Percentiles rank a stretch among this genome's conserved stretches.
Evolutionary conservation across 2,113 vertebrate species (phyloP).

Genomic region (Rhagologus leucostigma): DNA sequence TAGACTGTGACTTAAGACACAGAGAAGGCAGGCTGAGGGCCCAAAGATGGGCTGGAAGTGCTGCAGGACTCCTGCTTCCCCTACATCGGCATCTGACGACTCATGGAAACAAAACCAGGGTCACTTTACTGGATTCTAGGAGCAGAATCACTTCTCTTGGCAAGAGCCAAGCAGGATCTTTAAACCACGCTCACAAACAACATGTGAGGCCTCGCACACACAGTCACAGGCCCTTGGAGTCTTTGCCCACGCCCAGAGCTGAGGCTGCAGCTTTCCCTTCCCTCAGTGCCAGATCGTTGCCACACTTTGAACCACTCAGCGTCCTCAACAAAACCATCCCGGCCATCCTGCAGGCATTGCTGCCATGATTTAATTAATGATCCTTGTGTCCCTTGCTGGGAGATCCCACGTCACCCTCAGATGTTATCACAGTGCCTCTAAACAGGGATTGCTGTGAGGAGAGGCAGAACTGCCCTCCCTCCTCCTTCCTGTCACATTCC

Average conservation of each 20-base stretch:
- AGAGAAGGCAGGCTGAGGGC: not conserved
- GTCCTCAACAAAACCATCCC: accelerated
- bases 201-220: not conserved
- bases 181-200: accelerated
- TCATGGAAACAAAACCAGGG: not conserved
- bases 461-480: not conserved
- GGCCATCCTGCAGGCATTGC: accelerated
- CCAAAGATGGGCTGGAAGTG: not conserved
- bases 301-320: not conserved
- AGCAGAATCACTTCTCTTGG: not conserved
- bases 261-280: not conserved
- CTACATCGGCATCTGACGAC: not conserved
- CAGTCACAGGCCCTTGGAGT: not conserved
- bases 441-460: not conserved
- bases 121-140: not conserved
- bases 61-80: not conserved
- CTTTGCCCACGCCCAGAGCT: not conserved
- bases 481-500: not conserved
- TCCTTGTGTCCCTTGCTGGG: not conserved
- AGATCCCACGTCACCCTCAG: not conserved
- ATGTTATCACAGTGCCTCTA: not conserved
- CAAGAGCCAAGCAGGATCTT: not conserved
- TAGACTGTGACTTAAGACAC: not conserved
- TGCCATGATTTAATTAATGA: not conserved
- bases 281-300: not conserved